Percentiles rank a stretch among this genome's conserved stretches.
Evolutionary conservation across 2,888 invertebrate species (phyloP).

Genomic region (Rhopalosiphum nymphaeae): DNA sequence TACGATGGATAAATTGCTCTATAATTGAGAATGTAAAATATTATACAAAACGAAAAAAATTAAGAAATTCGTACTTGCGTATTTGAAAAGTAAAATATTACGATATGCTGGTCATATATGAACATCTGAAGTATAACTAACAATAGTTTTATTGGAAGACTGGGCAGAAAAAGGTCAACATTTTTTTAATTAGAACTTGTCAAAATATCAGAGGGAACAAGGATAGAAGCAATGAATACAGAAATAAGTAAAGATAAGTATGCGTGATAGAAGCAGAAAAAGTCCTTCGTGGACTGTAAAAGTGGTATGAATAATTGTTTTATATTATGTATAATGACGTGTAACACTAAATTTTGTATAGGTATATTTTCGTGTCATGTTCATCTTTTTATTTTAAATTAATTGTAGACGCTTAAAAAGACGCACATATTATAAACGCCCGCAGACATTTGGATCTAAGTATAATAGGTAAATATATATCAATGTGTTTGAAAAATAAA

Average conservation of each 20-base stretch:
- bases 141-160: background rate
- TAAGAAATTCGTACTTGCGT: background rate
- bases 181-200: background rate
- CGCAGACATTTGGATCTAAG: background rate
- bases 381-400: background rate
- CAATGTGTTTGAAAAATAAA: background rate
- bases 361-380: background rate
- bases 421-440: background rate
- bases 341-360: background rate
- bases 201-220: background rate
- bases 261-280: background rate
- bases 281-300: background rate
- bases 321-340: background rate
- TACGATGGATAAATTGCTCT: background rate
- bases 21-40: background rate
- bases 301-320: background rate
- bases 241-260: background rate
- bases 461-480: background rate
- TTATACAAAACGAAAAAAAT: background rate
- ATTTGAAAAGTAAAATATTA: background rate
- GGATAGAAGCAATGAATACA: background rate
- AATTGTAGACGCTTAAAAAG: background rate
- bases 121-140: background rate
- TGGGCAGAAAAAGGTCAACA: background rate
- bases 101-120: background rate